A percentile compares a stretch with the other conserved stretches of the same genome.
Conservation (phyloP, 2,113 vertebrate species). For the Pogonocichla stellata region DNA sequence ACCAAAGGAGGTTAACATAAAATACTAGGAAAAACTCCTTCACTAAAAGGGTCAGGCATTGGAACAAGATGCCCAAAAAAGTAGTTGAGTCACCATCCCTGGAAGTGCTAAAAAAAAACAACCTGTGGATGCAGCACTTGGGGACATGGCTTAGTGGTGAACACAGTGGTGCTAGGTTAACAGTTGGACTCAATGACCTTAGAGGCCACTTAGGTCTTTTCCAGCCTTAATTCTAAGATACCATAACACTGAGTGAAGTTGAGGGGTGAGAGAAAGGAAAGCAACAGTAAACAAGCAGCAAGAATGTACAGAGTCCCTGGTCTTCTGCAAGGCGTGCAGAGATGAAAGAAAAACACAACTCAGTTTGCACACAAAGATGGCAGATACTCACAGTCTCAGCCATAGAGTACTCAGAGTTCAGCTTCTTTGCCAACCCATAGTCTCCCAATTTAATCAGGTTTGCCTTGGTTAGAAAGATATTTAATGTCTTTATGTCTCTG, state of each 20-base stretch:
- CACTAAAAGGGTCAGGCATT: neutral
- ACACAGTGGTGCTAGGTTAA: neutral
- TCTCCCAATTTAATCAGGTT: constrained; percentile 97
- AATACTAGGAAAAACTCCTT: neutral
- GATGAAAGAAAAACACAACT: neutral
- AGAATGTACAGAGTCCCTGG: neutral
- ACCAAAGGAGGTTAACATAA: neutral
- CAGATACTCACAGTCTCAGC: constrained; percentile 89
- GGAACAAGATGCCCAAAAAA: neutral
- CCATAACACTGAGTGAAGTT: neutral
- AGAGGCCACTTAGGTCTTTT: neutral
- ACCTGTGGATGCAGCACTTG: neutral
- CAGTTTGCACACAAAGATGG: neutral
- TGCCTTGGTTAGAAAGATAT: constrained; percentile 98
- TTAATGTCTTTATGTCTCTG: constrained; percentile 98
- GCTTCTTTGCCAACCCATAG: constrained; percentile 95
- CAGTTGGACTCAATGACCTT: neutral
- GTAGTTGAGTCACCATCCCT: neutral
- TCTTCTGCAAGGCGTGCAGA: neutral
- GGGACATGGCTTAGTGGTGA: neutral
- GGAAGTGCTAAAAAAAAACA: neutral
- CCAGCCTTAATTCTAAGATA: neutral
- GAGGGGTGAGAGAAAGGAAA: neutral
- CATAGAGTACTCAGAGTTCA: constrained; percentile 95
- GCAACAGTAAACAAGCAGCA: neutral